Base-by-base conservation (phyloP, 2,113 vertebrate genomes). In the Perca schrenkii region DNA sequence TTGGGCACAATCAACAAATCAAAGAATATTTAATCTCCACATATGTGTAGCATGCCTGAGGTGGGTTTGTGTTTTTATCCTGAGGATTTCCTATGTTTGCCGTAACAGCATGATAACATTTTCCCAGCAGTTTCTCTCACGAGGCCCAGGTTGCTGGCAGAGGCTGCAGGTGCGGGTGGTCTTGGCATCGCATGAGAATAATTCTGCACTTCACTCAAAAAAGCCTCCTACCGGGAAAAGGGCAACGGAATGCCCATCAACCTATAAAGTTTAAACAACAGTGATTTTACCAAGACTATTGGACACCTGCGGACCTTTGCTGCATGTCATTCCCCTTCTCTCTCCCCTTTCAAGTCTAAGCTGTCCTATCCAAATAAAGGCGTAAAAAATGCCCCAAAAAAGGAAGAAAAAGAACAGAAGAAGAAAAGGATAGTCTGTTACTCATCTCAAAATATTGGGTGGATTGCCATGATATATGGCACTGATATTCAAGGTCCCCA, bases 161-260 rank as follows among this genome's bases (percentile, higher is more conserved):
- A 74, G 64, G 47, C 57, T 67, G 66, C 66, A 61, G 61, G 66
- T 61, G 75, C 83, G 82, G 79, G 76, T 80, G 82, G 82, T 87
- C 85, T 77, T 87, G 84, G 82, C 73, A 56, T 8, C 28, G 74
- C 19, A 74, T 83, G 62, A 63, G 11, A 54, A 74, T 79, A 56
- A 76, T 50, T 61, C 4, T 13, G 46, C 57, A 47, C 50, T 60
- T 77, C 4, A 40, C 54, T 74, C 40, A 54, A 11, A 53, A 28
- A 19, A 75, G 28, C 21, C 74, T 74, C 58, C 65, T 16, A 36
- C 64, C 60, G 21, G 46, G 56, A 72, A 80, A 36, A 72, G 34
- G 40, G 40, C 15, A 62, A n/a, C 17, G 28, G 19, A 49, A 49
- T 22, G 16, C 49, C n/a, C 22, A 28, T 62, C 12, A 64, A 52